Conservation (phyloP, 2,797 vertebrate species). For the Anguilla marmorata region DNA sequence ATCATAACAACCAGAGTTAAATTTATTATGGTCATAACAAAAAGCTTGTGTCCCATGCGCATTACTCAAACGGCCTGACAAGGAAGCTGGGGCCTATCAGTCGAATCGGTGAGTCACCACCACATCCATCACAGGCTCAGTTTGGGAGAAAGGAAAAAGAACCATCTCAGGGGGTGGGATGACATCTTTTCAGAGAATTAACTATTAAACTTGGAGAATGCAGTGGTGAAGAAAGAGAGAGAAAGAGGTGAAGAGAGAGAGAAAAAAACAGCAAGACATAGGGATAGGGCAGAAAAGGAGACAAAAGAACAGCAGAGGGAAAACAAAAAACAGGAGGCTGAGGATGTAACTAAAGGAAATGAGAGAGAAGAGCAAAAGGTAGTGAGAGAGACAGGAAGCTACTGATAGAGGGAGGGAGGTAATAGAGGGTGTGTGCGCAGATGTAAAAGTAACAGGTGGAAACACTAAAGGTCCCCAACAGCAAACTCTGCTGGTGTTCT, state of each 20-base stretch:
- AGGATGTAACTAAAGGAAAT: neutral
- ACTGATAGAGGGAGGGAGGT: constrained; percentile 25
- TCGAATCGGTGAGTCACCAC: neutral
- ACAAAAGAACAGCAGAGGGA: neutral
- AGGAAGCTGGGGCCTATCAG: neutral
- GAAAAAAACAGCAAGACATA: neutral
- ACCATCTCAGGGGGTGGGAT: neutral
- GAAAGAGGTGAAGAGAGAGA: constrained; percentile 34
- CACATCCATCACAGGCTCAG: neutral
- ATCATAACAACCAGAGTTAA: constrained; percentile 3
- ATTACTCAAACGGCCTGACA: neutral
- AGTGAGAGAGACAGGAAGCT: neutral
- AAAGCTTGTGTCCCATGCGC: neutral
- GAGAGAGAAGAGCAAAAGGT: neutral
- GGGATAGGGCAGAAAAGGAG: neutral
- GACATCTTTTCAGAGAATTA: neutral
- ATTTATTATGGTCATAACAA: constrained; percentile 7
- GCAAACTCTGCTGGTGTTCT: neutral
- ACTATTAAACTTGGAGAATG: neutral
- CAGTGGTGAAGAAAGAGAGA: constrained; percentile 38
- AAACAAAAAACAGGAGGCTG: neutral
- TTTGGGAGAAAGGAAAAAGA: neutral
- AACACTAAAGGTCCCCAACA: neutral
- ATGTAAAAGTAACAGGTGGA: constrained; percentile 2
- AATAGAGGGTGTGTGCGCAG: neutral